phyloP scores from a whole-genome alignment of 2,797 vertebrate genomes.

The Amblyopsis hoosieri region DNA sequence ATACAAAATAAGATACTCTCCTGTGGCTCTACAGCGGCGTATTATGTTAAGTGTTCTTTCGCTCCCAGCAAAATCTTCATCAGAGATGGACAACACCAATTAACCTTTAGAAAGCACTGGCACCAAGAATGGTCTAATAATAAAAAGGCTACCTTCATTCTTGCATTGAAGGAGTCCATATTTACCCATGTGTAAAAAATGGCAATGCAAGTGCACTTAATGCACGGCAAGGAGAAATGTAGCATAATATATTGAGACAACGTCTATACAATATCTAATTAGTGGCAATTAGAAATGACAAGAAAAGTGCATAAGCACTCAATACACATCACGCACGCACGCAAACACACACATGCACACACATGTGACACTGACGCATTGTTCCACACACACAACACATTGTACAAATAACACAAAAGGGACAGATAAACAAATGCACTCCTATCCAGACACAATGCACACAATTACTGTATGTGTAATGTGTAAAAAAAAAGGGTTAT shows the following conservation, averaged over 20 bases:
- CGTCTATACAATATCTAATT: constrained; percentile 64
- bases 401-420: constrained; percentile 38
- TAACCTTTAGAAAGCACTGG: constrained; percentile 33
- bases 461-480: constrained; percentile 16
- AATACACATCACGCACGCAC: constrained; percentile 19
- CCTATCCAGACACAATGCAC: constrained; percentile 24
- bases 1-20: constrained; percentile 19
- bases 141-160: constrained; percentile 13
- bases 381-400: constrained; percentile 36
- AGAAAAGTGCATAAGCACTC: constrained; percentile 47
- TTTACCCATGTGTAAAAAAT: constrained; percentile 18
- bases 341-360: constrained; percentile 28
- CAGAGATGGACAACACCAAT: constrained; percentile 40
- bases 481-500: constrained; percentile 62
- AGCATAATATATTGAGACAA: constrained; percentile 38
- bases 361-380: constrained; percentile 35
- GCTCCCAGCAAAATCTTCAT: constrained; percentile 29
- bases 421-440: constrained; percentile 24
- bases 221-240: constrained; percentile 32
- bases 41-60: constrained; percentile 25
- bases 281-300: constrained; percentile 65
- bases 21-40: constrained; percentile 19
- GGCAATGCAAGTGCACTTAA: constrained; percentile 16
- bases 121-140: constrained; percentile 27
- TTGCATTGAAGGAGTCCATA: constrained; percentile 8